Evolutionary conservation across 2,113 vertebrate species (phyloP).

Genomic region (Tachuris rubrigastra): DNA sequence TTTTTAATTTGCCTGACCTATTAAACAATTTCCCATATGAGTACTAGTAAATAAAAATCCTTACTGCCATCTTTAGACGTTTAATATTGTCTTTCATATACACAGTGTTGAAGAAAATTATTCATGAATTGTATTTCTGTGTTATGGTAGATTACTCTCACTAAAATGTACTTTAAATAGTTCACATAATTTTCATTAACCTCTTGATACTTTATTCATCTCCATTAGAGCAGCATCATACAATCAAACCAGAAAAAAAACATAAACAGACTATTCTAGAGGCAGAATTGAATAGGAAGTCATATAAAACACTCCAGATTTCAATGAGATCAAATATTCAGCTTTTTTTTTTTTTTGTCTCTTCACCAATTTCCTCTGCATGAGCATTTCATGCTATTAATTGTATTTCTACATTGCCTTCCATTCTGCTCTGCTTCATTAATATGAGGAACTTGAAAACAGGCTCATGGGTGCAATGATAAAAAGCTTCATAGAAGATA

Average conservation of each 20-base stretch:
- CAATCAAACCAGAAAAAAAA: not conserved
- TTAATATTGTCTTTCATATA: not conserved
- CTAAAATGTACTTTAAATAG: not conserved
- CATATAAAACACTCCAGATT: not conserved
- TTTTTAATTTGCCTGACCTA: not conserved
- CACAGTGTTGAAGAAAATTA: not conserved
- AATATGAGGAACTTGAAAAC: not conserved
- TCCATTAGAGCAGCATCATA: not conserved
- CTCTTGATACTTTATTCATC: not conserved
- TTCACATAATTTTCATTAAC: constrained; percentile 3
- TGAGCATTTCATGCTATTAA: not conserved
- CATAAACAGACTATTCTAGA: not conserved
- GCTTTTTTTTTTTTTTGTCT: not conserved
- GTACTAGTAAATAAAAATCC: not conserved
- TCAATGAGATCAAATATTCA: not conserved
- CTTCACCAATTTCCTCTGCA: not conserved
- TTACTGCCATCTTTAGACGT: not conserved
- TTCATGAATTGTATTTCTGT: not conserved
- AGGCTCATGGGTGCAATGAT: not conserved
- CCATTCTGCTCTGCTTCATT: not conserved
- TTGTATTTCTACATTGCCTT: not conserved
- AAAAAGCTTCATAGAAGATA: not conserved
- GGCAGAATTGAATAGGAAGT: not conserved
- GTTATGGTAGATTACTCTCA: not conserved
- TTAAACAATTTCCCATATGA: not conserved